A percentile compares a stretch with the other conserved stretches of the same genome.
Evolutionary conservation across 1,140 invertebrate species (phyloP).

Genomic region (Heliothis subflexa): DNA sequence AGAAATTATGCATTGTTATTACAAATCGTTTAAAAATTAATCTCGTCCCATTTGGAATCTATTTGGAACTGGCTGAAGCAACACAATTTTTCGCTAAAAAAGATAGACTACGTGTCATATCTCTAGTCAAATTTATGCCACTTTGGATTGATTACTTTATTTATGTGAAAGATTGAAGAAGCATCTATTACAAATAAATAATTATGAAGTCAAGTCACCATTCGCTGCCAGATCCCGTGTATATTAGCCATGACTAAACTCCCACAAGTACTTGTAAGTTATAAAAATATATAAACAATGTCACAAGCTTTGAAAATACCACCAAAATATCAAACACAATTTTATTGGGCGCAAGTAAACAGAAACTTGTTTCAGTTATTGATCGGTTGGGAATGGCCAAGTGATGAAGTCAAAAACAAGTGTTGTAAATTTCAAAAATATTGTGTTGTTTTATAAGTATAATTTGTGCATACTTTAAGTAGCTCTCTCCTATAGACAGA

Average conservation of each 20-base stretch:
- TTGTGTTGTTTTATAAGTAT: neutral
- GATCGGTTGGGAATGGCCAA: constrained; percentile 36
- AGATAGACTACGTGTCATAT: too few relatives aligned
- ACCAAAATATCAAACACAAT: too few relatives aligned
- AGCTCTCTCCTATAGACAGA: too few relatives aligned
- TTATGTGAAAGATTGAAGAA: neutral
- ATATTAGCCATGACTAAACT: constrained; percentile 71
- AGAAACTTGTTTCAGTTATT: constrained; percentile 2
- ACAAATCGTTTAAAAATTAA: constrained; percentile 15
- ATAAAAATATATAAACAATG: neutral
- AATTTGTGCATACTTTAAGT: too few relatives aligned
- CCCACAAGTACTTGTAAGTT: neutral
- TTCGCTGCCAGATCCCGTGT: constrained; percentile 69
- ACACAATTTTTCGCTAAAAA: too few relatives aligned
- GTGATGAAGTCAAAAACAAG: constrained; percentile 1
- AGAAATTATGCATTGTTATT: neutral
- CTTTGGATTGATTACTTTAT: too few relatives aligned
- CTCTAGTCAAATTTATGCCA: too few relatives aligned
- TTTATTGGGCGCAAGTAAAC: neutral
- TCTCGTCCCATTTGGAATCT: neutral
- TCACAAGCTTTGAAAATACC: neutral
- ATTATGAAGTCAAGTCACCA: constrained; percentile 65
- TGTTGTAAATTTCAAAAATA: neutral
- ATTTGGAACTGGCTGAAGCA: neutral
- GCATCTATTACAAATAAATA: neutral